phyloP scores from a whole-genome alignment of 2,797 vertebrate genomes.

The Aeoliscus strigatus region DNA sequence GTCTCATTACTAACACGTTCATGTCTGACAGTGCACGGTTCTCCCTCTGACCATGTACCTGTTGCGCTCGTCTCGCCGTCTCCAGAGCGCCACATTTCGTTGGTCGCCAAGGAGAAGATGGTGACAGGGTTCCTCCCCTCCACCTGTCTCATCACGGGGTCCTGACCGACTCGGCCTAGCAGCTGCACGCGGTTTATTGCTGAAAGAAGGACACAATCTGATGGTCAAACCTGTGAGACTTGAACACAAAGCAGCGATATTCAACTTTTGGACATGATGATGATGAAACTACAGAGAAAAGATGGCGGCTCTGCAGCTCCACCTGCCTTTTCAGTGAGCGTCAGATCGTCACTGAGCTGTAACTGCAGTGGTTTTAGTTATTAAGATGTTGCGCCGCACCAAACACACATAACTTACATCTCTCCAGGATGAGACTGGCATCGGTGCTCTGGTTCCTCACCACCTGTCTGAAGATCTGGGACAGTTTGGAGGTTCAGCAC shows the following conservation, averaged over 20 bases:
- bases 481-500: not conserved
- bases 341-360: no score
- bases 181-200: constrained; percentile 93
- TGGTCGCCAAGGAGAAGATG: constrained; percentile 96
- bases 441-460: constrained; percentile 77
- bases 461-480: constrained; percentile 80
- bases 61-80: constrained; percentile 73
- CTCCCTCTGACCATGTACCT: constrained; percentile 59
- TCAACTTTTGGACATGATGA: no score
- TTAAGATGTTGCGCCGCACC: not conserved
- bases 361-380: no score
- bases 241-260: no score
- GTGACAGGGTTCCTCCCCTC: constrained; percentile 95
- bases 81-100: constrained; percentile 94
- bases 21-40: no score
- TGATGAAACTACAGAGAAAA: no score
- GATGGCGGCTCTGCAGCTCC: no score
- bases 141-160: constrained; percentile 94
- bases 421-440: constrained; percentile 79
- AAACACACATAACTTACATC: constrained; percentile 86
- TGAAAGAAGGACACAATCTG: constrained; percentile 43
- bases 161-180: constrained; percentile 94
- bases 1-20: no score
- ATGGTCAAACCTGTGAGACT: no score
- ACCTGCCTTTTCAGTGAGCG: no score